Conservation (phyloP, 2,113 vertebrate genomes). For the Oryzias curvinotus region DNA sequence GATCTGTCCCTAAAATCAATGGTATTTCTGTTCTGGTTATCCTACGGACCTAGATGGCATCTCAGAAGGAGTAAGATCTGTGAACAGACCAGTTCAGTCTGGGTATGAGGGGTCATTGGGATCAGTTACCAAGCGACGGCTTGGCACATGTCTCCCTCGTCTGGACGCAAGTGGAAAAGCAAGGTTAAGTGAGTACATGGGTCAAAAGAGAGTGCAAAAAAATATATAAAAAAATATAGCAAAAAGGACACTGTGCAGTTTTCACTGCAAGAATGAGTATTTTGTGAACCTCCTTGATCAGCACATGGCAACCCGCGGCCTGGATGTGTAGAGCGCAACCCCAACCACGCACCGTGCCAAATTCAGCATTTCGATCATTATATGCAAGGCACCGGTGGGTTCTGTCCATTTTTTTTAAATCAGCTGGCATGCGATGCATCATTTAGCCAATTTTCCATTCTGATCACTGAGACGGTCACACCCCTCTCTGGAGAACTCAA, state of each 20-base stretch:
- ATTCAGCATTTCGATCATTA: constrained; percentile 34
- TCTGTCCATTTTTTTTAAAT: constrained; percentile 37
- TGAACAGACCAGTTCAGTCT: constrained; percentile 61
- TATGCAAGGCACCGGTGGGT: constrained; percentile 34
- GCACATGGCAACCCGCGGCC: constrained; percentile 26
- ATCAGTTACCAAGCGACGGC: constrained; percentile 68
- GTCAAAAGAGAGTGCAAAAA: constrained; percentile 58
- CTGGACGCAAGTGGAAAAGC: constrained; percentile 71
- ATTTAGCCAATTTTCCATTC: constrained; percentile 71
- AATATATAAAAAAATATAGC: constrained; percentile 29
- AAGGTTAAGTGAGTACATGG: constrained; percentile 81
- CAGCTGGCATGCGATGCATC: constrained; percentile 67
- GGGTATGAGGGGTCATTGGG: constrained; percentile 66
- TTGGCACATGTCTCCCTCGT: constrained; percentile 74
- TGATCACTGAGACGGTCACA: constrained; percentile 69
- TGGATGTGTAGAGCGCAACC: constrained; percentile 17
- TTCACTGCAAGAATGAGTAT: constrained; percentile 34
- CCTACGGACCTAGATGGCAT: constrained; percentile 18
- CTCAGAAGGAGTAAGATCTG: constrained; percentile 49
- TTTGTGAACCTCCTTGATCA: constrained; percentile 39
- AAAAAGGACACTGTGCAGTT: constrained; percentile 57
- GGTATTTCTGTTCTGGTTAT: not conserved
- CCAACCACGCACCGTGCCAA: constrained; percentile 35
- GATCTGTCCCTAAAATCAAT: no score
- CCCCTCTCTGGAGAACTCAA: constrained; percentile 69